phyloP scores from a whole-genome alignment of 2,113 vertebrate genomes.

The Panthera leo region DNA sequence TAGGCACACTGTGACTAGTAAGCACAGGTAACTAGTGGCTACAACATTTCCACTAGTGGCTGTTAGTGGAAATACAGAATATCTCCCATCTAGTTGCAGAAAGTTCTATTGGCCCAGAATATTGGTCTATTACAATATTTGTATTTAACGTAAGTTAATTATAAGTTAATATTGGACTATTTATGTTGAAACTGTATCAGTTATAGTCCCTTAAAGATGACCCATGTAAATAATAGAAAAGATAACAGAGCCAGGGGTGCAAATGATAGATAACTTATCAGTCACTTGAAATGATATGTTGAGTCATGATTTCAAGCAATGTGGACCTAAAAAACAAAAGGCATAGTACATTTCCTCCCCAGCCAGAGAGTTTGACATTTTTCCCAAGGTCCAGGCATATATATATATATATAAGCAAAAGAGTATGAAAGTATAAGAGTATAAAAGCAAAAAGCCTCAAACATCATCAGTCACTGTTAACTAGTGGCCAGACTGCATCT shows the following conservation, averaged over 20 bases:
- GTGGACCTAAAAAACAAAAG: background rate
- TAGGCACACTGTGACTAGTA: background rate
- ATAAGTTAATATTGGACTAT: background rate
- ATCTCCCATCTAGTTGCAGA: background rate
- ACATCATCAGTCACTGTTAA: background rate
- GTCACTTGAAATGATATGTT: background rate
- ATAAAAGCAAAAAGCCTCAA: background rate
- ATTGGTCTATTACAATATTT: background rate
- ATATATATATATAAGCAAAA: too few species aligned
- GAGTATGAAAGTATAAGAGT: background rate
- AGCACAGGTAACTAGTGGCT: background rate
- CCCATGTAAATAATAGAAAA: conserved; percentile 14
- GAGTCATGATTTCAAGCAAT: background rate
- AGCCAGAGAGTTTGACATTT: background rate
- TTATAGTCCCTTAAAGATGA: background rate
- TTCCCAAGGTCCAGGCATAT: background rate
- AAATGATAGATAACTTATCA: background rate
- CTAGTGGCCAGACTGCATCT: background rate
- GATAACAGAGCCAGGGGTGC: background rate
- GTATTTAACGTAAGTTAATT: too few species aligned
- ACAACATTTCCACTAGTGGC: background rate
- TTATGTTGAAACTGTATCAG: background rate
- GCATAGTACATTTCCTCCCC: background rate
- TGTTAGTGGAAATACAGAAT: background rate
- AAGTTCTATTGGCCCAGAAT: background rate